A percentile compares a stretch with the other conserved stretches of the same genome.
Evolutionary conservation across 1,140 invertebrate genomes (phyloP).

Genomic region (Phymastichus coffea): DNA sequence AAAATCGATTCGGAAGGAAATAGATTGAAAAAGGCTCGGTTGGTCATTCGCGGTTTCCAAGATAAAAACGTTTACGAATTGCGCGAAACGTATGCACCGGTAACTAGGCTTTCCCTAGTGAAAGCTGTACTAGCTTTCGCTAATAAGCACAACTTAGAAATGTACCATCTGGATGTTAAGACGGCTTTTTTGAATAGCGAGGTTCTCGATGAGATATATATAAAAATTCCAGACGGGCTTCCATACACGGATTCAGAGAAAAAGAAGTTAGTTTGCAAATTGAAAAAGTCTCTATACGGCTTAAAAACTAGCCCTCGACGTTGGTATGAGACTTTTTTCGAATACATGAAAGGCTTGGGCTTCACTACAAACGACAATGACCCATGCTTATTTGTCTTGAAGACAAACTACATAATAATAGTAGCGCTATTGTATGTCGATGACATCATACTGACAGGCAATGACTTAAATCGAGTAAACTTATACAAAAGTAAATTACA

Average conservation of each 20-base stretch:
- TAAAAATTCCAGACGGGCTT: constrained; percentile 39
- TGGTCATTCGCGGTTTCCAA: constrained; percentile 37
- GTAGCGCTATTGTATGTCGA: background rate
- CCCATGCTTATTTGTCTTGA: constrained; percentile 12
- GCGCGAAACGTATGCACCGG: constrained; percentile 39
- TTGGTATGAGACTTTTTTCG: constrained; percentile 42
- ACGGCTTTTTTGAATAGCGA: constrained; percentile 48
- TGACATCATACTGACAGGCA: background rate
- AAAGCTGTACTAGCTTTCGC: constrained; percentile 18
- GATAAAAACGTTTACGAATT: constrained; percentile 37
- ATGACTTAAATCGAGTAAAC: background rate
- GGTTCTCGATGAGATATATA: constrained; percentile 43
- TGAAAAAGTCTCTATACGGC: constrained; percentile 49
- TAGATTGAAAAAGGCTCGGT: constrained; percentile 26
- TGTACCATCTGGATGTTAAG: constrained; percentile 47
- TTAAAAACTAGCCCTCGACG: constrained; percentile 46
- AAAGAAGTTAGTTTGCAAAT: constrained; percentile 30
- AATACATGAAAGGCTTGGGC: background rate
- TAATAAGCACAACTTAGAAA: constrained; percentile 27
- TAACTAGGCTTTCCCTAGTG: constrained; percentile 36
- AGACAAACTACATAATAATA: background rate
- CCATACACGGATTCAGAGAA: background rate
- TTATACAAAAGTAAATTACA: background rate
- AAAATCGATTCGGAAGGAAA: background rate
- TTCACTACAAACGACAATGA: constrained; percentile 20